phyloP scores from a whole-genome alignment of 2,113 vertebrate species.

The Peromyscus leucopus region DNA sequence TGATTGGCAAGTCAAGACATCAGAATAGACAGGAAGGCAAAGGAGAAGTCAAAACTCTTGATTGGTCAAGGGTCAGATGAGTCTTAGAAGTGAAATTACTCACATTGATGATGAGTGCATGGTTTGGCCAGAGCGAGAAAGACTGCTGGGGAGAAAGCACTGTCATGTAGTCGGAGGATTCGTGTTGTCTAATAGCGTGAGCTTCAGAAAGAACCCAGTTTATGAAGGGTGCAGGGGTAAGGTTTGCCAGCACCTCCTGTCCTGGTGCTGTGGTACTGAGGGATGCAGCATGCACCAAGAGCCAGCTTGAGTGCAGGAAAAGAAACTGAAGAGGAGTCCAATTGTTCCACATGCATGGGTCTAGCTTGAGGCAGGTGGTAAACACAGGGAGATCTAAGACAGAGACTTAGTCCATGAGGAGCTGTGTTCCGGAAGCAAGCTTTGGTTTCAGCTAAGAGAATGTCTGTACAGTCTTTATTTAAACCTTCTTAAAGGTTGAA shows the following conservation, averaged over 20 bases:
- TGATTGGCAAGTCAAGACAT: not conserved
- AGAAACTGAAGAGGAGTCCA: not conserved
- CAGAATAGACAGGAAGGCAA: not conserved
- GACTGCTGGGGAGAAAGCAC: not conserved
- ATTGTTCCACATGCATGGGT: not conserved
- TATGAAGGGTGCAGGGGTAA: not conserved
- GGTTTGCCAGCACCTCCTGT: not conserved
- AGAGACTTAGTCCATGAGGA: not conserved
- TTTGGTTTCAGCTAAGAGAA: not conserved
- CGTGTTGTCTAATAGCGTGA: not conserved
- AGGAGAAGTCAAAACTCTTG: not conserved
- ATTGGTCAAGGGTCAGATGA: not conserved
- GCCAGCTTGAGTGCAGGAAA: not conserved
- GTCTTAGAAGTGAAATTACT: not conserved
- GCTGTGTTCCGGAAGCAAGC: not conserved
- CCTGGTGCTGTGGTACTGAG: not conserved
- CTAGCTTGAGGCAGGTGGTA: not conserved
- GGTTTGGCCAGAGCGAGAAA: not conserved
- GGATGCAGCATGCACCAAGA: accelerated
- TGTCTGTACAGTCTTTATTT: not conserved
- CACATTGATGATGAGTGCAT: not conserved
- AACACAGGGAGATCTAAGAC: not conserved
- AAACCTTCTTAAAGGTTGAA: constrained; percentile 32
- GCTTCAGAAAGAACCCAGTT: not conserved
- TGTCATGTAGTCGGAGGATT: not conserved